Evolutionary conservation across 2,113 vertebrate species (phyloP).

Genomic region (Triplophysa rosa): DNA sequence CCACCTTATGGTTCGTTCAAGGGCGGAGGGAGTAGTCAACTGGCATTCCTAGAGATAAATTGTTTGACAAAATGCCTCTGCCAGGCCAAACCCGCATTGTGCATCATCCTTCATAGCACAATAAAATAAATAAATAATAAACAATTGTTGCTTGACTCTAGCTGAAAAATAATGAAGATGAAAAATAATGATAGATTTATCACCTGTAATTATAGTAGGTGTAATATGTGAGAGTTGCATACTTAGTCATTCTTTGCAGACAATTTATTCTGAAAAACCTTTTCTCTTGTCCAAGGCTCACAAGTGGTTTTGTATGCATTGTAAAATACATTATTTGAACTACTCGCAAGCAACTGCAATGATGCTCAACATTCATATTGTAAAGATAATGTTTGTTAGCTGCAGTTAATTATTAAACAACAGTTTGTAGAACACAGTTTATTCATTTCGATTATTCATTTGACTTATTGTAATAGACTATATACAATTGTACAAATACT

Average conservation of each 20-base stretch:
- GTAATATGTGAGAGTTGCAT: conserved; percentile 42
- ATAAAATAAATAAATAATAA: conserved; percentile 16
- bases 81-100: conserved; percentile 36
- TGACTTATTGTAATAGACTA: too few relatives aligned
- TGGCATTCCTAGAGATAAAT: conserved; percentile 63
- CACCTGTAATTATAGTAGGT: conserved; percentile 57
- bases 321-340: conserved; percentile 40
- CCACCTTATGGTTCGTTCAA: conserved; percentile 67
- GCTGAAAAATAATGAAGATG: conserved; percentile 13
- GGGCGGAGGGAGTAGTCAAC: conserved; percentile 57
- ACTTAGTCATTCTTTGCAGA: conserved; percentile 54
- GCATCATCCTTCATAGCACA: conserved; percentile 15
- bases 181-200: conserved; percentile 54
- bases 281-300: neutral
- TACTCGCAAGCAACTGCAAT: conserved; percentile 50
- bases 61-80: conserved; percentile 47
- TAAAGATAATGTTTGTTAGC: too few relatives aligned
- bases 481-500: too few relatives aligned
- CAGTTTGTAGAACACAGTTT: too few relatives aligned
- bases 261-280: too few relatives aligned
- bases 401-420: too few relatives aligned
- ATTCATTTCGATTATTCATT: too few relatives aligned
- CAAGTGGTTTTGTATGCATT: conserved; percentile 50
- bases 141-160: neutral
- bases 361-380: too few relatives aligned